Conservation (phyloP, 1,140 invertebrate genomes). For the Trinorchestia longiramus region DNA sequence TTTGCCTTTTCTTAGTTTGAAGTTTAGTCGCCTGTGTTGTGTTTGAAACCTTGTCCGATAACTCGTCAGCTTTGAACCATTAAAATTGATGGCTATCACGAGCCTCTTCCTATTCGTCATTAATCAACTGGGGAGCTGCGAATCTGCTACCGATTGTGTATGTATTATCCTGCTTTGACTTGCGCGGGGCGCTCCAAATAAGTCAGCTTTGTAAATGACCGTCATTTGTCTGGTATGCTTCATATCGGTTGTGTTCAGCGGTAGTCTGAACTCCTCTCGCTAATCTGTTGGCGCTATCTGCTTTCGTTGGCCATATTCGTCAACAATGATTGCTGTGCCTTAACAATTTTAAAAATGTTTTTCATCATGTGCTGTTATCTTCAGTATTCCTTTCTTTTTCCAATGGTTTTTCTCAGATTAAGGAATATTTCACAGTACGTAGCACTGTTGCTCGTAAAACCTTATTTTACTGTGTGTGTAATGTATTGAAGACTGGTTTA, state of each 20-base stretch:
- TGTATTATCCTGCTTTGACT: constrained; percentile 16
- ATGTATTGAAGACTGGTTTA: too few species aligned
- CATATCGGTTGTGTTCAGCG: neutral
- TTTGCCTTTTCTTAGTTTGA: neutral
- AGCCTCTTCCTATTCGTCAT: neutral
- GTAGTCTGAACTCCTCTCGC: neutral
- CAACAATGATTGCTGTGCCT: neutral
- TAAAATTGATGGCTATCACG: constrained; percentile 43
- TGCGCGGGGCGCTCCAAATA: neutral
- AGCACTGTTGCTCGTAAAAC: too few species aligned
- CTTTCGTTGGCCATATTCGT: neutral
- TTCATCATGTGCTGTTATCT: neutral
- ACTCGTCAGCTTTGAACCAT: neutral
- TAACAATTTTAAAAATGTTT: neutral
- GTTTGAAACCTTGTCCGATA: neutral
- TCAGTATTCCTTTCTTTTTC: neutral
- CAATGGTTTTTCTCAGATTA: too few species aligned
- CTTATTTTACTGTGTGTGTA: too few species aligned
- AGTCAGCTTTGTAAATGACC: constrained; percentile 14
- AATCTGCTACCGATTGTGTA: constrained; percentile 33
- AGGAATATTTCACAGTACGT: too few species aligned
- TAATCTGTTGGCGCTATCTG: neutral
- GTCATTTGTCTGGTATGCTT: neutral
- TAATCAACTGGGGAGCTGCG: constrained; percentile 4
- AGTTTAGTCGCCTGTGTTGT: neutral